These are phyloP conservation scores for Dipodomys merriami DNA, from an alignment of 2,113 vertebrate genomes.

Conservation along the genomic window DNA sequence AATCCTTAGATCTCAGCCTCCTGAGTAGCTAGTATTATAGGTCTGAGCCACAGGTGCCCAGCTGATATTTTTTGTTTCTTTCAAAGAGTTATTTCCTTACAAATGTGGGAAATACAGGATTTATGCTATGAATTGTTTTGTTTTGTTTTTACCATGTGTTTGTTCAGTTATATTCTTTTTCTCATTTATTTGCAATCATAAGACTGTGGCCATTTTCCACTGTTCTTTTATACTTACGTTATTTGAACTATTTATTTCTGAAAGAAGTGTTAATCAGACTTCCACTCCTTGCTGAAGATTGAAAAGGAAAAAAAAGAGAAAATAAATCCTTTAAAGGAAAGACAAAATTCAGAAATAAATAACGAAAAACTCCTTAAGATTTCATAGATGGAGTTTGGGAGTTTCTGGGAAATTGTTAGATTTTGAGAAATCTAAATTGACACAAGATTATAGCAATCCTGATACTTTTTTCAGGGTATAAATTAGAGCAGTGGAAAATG, in stretches of 20 bases:
- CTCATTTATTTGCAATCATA: constrained; percentile 59
- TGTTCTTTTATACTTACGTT: constrained; percentile 70
- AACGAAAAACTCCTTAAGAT: no score
- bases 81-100: constrained; percentile 54
- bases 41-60: background rate
- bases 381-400: no score
- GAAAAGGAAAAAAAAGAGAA: background rate
- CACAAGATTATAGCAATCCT: no score
- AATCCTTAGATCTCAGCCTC: no score
- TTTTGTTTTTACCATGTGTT: constrained; percentile 54
- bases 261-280: constrained; percentile 70
- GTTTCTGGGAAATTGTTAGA: no score
- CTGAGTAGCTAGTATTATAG: no score
- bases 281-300: constrained; percentile 59
- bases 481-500: no score
- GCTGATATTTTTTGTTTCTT: constrained; percentile 49
- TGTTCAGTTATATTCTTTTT: constrained; percentile 59
- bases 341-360: no score
- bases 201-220: constrained; percentile 58
- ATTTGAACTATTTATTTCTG: constrained; percentile 81
- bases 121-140: constrained; percentile 70
- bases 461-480: no score
- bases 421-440: no score
- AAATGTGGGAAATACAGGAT: constrained; percentile 80
- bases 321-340: no score